Percentiles rank a stretch among this genome's conserved stretches.
Evolutionary conservation across 2,888 invertebrate species (phyloP).

Genomic region (Nephrocerus scutellatus): DNA sequence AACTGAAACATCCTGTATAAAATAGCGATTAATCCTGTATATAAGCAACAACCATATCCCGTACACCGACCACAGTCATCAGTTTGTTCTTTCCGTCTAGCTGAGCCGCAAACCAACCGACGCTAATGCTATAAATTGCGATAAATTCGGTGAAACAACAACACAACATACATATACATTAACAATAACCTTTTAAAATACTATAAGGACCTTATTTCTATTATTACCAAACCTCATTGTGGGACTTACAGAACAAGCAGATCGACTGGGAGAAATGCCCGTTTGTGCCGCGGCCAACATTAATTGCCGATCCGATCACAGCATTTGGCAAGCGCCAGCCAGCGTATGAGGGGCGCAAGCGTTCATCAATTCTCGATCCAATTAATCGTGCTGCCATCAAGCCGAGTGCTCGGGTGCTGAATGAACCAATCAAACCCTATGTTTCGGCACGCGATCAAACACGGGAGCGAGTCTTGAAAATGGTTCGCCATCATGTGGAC

Average conservation of each 20-base stretch:
- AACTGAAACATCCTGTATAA: conserved; percentile 5
- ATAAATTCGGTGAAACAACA: too few relatives aligned
- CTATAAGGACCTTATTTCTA: conserved; percentile 8
- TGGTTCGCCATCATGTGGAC: conserved; percentile 55
- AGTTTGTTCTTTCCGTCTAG: too few relatives aligned
- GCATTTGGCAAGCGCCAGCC: conserved; percentile 66
- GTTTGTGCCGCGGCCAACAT: conserved; percentile 76
- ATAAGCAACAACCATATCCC: conserved; percentile 7
- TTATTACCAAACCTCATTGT: conserved; percentile 23
- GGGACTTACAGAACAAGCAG: conserved; percentile 48
- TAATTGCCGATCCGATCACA: conserved; percentile 77
- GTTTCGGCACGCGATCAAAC: conserved; percentile 61
- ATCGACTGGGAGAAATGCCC: conserved; percentile 87
- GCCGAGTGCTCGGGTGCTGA: conserved; percentile 54
- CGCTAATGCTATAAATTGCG: too few relatives aligned
- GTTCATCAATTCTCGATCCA: conserved; percentile 49
- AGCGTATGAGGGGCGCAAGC: conserved; percentile 37
- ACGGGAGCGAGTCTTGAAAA: conserved; percentile 56
- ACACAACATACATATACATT: too few relatives aligned
- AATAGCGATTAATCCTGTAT: conserved; percentile 11
- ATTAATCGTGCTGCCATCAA: conserved; percentile 57
- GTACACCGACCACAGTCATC: too few relatives aligned
- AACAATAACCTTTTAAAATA: too few relatives aligned
- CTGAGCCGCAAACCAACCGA: too few relatives aligned
- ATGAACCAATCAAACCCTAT: conserved; percentile 60